Evolutionary conservation across 2,888 invertebrate species (phyloP).

Genomic region (Aphodius sticticus): DNA sequence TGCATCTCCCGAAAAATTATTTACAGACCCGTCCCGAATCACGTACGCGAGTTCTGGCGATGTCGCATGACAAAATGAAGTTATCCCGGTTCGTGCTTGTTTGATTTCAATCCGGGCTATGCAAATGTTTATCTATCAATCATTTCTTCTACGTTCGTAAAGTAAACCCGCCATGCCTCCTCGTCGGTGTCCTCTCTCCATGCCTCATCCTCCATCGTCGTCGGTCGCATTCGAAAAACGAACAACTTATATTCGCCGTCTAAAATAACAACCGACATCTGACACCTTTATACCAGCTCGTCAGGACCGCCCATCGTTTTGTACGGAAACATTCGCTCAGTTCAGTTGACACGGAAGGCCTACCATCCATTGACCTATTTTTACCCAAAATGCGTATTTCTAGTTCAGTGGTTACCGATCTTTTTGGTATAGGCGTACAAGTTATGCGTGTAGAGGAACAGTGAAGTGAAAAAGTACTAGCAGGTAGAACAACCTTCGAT

Average conservation of each 20-base stretch:
- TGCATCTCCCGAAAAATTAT: neutral
- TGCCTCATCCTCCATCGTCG: neutral
- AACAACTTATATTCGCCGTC: neutral
- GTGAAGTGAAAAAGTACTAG: neutral
- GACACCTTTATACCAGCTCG: neutral
- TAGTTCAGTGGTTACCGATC: neutral
- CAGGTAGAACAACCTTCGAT: neutral
- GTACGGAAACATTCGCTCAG: constrained; percentile 4
- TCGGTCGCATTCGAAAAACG: neutral
- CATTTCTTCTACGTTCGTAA: constrained; percentile 28
- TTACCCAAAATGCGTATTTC: neutral
- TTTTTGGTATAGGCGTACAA: neutral
- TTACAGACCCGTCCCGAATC: neutral
- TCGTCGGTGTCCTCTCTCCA: neutral
- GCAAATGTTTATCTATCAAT: constrained; percentile 46
- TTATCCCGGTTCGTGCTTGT: constrained; percentile 39
- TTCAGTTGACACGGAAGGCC: constrained; percentile 4
- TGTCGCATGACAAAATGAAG: constrained; percentile 41
- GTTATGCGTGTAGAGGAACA: neutral
- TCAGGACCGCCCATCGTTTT: constrained; percentile 4
- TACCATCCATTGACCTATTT: neutral
- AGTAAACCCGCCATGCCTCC: neutral
- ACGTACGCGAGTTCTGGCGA: neutral
- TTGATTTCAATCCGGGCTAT: constrained; percentile 41
- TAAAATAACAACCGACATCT: constrained; percentile 4